A percentile compares a stretch with the other conserved stretches of the same genome.
These are phyloP conservation scores for Trochalopteron elliotii DNA, from an alignment of 2,113 vertebrate genomes.

Conservation along the genomic window DNA sequence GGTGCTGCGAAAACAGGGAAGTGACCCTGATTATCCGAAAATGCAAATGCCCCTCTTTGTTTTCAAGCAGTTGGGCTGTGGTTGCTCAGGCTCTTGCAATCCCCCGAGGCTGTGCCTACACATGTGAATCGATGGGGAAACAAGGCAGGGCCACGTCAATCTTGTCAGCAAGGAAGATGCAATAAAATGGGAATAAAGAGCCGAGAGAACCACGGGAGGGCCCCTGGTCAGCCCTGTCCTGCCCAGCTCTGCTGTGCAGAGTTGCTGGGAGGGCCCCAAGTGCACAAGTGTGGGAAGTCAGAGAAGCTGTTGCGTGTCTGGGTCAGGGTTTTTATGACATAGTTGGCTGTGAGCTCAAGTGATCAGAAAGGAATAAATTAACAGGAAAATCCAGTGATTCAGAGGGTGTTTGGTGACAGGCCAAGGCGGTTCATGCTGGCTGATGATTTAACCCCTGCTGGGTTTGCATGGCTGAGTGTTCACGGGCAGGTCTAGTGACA, in stretches of 20 bases:
- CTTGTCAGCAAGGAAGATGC: neutral
- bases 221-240: neutral
- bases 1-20: neutral
- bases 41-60: neutral
- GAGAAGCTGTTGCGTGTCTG: neutral
- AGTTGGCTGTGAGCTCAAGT: neutral
- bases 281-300: neutral
- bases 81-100: neutral
- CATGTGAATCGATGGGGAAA: neutral
- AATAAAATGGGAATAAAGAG: neutral
- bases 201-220: neutral
- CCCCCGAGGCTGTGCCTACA: neutral
- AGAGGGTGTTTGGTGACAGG: neutral
- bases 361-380: conserved; percentile 24
- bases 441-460: neutral
- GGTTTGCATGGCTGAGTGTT: neutral
- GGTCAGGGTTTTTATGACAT: neutral
- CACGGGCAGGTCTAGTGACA: neutral
- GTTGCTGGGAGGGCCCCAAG: neutral
- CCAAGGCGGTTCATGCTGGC: neutral
- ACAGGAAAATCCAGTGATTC: conserved; percentile 19
- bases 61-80: neutral
- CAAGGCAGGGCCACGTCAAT: neutral
- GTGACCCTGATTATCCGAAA: neutral
- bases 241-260: neutral